Evolutionary conservation across 2,888 invertebrate genomes (phyloP).

Genomic region (Chymomyza procnemis): DNA sequence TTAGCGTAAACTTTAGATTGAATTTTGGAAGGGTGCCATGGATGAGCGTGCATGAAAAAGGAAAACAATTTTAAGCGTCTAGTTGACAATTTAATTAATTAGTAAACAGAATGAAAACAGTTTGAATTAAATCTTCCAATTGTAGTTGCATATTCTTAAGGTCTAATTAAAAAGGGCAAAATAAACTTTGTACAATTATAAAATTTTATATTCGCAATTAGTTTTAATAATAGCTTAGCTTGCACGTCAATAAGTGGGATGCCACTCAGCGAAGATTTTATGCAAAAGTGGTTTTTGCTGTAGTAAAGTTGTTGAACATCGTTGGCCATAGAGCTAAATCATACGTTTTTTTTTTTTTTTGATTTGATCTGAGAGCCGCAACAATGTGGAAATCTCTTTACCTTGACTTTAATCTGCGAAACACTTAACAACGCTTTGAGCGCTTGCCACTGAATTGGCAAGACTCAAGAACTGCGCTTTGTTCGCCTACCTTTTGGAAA

Average conservation of each 20-base stretch:
- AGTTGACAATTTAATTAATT: not conserved
- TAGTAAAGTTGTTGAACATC: slow-evolving; percentile 63
- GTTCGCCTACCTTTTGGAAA: slow-evolving; percentile 36
- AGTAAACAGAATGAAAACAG: not conserved
- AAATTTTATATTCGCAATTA: not conserved
- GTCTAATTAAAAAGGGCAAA: not conserved
- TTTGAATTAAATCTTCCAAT: not conserved
- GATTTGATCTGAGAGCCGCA: slow-evolving; percentile 27
- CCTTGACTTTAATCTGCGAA: slow-evolving; percentile 54
- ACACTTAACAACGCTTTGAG: slow-evolving; percentile 9
- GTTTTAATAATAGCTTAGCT: not conserved
- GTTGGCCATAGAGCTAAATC: slow-evolving; percentile 25
- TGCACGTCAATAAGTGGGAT: not conserved
- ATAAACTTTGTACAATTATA: not conserved
- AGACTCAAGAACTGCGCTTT: slow-evolving; percentile 32
- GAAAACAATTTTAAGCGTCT: not conserved
- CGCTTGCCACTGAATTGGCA: slow-evolving; percentile 6
- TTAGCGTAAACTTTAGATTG: not conserved
- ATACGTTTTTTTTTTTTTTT: slow-evolving; percentile 29
- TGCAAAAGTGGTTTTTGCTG: slow-evolving; percentile 20
- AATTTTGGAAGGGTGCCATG: not conserved
- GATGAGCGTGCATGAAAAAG: not conserved
- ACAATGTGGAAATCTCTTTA: slow-evolving; percentile 61
- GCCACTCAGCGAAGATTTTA: not conserved
- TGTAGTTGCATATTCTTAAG: not conserved